Base-by-base conservation (phyloP, 2,797 vertebrate species). In the Gallirallus australis region DNA sequence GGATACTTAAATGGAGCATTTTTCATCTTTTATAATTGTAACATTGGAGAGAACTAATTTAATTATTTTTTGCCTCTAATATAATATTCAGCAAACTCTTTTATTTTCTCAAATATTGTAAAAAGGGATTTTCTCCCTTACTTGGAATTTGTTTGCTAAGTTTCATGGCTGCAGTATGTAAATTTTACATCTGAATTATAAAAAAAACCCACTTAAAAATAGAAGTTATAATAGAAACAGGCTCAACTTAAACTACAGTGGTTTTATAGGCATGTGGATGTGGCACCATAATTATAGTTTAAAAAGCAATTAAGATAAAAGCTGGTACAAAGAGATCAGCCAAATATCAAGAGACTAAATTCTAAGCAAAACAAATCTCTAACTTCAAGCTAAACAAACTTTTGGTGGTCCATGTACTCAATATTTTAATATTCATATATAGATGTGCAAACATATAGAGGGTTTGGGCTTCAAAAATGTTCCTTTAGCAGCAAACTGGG, bases 311-410 rank as follows among this genome's bases (percentile, higher is more conserved):
- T 92, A 96, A 96, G 82, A 93, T 96, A 94, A 97, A 95, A 96
- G 84, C 79, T 65, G 91, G 81, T 75, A 96, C 64, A 73, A 97
- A 96, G 92, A 94, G 73, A 89, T 96, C 90, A 96, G 83, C 60
- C 88, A 96, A 97, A 53, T 96, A 96, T 90, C 96, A 96, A 89
- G 96, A 96, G 96, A 97, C 94, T 86, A 37, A 82, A 96, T 93
- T 95, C 91, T 75, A 89, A 95, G 93, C 81, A 95, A 95, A 96
- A 93, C 90, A 96, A 93, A 95, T 94, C 94, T 93, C 75, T 45
- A 71, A 94, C 83, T 93, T 90, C 81, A 95, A 92, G 93, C 88
- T 90, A 96, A 97, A 95, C 94, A 96, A 97, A 95, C 83, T 96
- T 96, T 82, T 95, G 81, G 78, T 95, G 86, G 94, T 89, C 95